phyloP scores from a whole-genome alignment of 1,140 invertebrate genomes.

The Zophobas morio region DNA sequence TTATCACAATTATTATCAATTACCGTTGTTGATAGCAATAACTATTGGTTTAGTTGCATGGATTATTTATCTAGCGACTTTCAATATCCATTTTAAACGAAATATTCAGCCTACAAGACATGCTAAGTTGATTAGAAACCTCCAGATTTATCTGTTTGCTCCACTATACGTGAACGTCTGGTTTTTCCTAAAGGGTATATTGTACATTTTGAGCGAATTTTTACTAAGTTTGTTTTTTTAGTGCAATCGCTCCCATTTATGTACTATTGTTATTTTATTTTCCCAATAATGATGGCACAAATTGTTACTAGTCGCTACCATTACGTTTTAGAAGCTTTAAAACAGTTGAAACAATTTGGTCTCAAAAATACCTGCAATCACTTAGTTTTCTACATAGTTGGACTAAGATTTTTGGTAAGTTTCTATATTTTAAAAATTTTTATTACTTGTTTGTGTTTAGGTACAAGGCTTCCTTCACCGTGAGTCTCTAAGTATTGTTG shows the following conservation, averaged over 20 bases:
- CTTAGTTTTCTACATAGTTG: background rate
- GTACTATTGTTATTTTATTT: constrained; percentile 60
- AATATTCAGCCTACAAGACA: background rate
- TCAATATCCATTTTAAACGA: constrained; percentile 6
- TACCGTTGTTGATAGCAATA: constrained; percentile 57
- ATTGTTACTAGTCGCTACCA: background rate
- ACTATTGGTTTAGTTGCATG: constrained; percentile 59
- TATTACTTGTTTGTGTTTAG: constrained; percentile 12
- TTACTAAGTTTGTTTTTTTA: background rate
- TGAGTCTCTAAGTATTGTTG: constrained; percentile 16
- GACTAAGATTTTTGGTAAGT: constrained; percentile 36
- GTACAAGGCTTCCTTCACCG: constrained; percentile 20
- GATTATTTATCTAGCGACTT: constrained; percentile 57
- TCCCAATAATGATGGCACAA: constrained; percentile 53
- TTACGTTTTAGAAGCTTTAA: constrained; percentile 2
- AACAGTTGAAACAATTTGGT: constrained; percentile 11
- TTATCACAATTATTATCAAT: constrained; percentile 62
- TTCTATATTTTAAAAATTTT: background rate
- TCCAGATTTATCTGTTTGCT: constrained; percentile 8
- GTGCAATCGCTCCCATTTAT: constrained; percentile 53
- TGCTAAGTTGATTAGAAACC: background rate
- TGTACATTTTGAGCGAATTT: background rate
- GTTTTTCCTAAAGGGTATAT: background rate
- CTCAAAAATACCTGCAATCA: background rate
- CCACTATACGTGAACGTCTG: constrained; percentile 5